Base-by-base conservation (phyloP, 2,113 vertebrate genomes). In the Nothoprocta perdicaria region DNA sequence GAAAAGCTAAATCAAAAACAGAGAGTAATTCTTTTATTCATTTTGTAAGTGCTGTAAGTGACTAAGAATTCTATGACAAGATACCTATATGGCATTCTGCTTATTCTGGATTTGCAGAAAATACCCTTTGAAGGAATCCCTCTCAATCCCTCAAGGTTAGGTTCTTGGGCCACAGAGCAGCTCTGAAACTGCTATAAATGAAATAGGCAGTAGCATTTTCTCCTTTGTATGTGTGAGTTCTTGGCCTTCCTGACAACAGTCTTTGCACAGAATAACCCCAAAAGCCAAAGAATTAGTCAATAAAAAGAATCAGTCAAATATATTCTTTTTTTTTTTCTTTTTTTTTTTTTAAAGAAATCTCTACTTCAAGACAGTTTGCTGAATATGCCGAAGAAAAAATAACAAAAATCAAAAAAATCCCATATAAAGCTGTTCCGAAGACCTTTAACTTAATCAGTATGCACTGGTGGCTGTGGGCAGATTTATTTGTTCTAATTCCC, bases 1-100 rank as follows among this genome's bases (percentile, higher is more conserved):
- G 12, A 38, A 69, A 89, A 93, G 90, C 74, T 38, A 9, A 77
- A 87, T 35, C 5, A 22, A 74, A 80, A 82, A 35, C 23, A 87
- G 35, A 73, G 67, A 10, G 9, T 21, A 6, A 27, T 3, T 50
- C 10, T 53, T 92, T 58, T 22, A 77, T 53, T 15, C n/a, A 7
- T 62, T 35, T 80, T 55, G 10, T 50, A 76, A 76, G 29, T 35
- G 9, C 6, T 69, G 61, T 12, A 86, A 84, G 73, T 27, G 7
- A 23, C 18, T 55, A 1, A 3, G 5, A 71, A 40, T 27, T 5
- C 38, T 91, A 31, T 52, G 52, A 71, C 77, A 82, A 83, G 23
- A 7, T 65, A 38, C 1, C 1, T 9, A 29, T 55, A 9, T 1
- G 5, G 31, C 10, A 77, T 48, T 69, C 4, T 58, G 27, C 2